Base-by-base conservation (phyloP, 1,140 invertebrate species). In the Thaumatotibia leucotreta region DNA sequence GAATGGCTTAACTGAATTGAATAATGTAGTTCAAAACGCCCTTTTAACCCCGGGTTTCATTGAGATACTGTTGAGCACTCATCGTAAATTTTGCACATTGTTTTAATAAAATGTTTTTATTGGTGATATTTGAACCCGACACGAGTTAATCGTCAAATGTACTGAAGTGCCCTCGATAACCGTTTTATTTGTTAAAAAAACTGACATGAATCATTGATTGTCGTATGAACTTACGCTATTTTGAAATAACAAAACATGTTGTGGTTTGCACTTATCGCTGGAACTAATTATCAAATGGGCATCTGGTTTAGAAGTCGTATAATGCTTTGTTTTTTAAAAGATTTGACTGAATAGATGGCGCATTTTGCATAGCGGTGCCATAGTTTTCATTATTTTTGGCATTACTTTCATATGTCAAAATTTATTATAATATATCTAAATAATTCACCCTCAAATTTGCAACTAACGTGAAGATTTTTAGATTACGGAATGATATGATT, bases 71-170 rank as follows among this genome's bases (percentile, higher is more conserved):
- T 27, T n/a, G 20, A 27, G 10, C 52, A 58, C 23, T 58, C 29
- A 58, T 58, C 52, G 52, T 58, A 58, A 58, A 58, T 58, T 58
- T 58, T 58, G 23, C 1, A 58, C 52, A 58, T 29, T 58, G 52
- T n/a, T 58, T 29, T 31, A 31, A 29, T 17, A 17, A 58, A 58
- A 8, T 0, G 0, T 27, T 27, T 54, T 27, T 29, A 58, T n/a
- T n/a, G 6, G 0, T 27, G n/a, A n/a, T 54, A 24, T 24, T 6
- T 9, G n/a, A 27, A 14, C 11, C 8, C n/a, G 23, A 27, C 23
- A 27, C 23, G 23, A 11, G 2, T 58, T 29, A 27, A 24, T 29
- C 6, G 14, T 58, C 23, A 11, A 58, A 58, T 58, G n/a, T 5
- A 14, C 11, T 58, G 2, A 58, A 58, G 23, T 58, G 14, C 5